These are phyloP conservation scores for Antheraea yamamai DNA, from an alignment of 2,888 invertebrate genomes.

Conservation along the genomic window DNA sequence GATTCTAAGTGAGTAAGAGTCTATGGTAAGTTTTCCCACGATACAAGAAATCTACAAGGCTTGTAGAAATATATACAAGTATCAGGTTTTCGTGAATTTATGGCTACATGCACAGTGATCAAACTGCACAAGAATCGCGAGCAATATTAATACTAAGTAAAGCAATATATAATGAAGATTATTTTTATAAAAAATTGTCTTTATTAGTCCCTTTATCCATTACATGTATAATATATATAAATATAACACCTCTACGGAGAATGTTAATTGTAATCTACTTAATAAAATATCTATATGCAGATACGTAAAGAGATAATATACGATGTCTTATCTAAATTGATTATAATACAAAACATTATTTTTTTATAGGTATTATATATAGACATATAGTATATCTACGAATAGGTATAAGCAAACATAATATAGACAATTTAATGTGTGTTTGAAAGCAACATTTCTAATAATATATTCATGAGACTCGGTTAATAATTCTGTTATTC, in stretches of 20 bases:
- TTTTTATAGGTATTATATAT: too few species aligned
- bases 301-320: background rate
- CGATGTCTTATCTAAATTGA: background rate
- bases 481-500: too few species aligned
- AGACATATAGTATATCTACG: too few species aligned
- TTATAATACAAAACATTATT: background rate
- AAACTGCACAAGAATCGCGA: background rate
- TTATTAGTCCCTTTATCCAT: background rate
- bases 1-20: too few species aligned
- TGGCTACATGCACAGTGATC: background rate
- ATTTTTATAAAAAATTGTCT: background rate
- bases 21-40: too few species aligned
- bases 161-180: background rate
- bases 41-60: too few species aligned
- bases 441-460: background rate
- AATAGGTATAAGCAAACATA: background rate
- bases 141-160: background rate
- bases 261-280: conserved; percentile 6
- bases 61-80: background rate
- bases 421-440: background rate
- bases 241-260: background rate
- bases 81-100: background rate
- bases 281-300: background rate
- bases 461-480: too few species aligned
- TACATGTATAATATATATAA: background rate